Evolutionary conservation across 1,140 invertebrate species (phyloP).

Genomic region (Aradophagus sp.): DNA sequence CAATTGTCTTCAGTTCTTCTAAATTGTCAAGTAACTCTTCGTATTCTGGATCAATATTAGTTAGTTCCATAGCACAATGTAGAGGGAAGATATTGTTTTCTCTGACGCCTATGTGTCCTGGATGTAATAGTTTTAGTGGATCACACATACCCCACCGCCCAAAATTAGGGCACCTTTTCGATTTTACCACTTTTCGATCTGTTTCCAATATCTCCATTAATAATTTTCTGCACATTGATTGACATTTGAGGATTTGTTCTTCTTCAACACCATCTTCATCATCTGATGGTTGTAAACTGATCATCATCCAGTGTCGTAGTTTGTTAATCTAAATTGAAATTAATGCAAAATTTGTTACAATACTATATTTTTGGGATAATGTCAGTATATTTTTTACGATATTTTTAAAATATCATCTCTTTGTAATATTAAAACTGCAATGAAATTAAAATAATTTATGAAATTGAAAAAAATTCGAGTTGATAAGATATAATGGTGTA

Average conservation of each 20-base stretch:
- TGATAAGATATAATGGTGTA: too few relatives aligned
- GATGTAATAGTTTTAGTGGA: constrained; percentile 52
- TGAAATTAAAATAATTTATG: too few relatives aligned
- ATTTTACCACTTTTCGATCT: constrained; percentile 25
- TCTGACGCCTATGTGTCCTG: constrained; percentile 61
- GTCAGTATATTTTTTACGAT: too few relatives aligned
- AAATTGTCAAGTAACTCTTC: background rate
- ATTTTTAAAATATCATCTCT: too few relatives aligned
- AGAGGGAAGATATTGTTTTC: constrained; percentile 76
- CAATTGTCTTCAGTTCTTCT: too few relatives aligned
- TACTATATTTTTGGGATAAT: too few relatives aligned
- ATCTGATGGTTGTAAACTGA: background rate
- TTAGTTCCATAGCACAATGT: constrained; percentile 74
- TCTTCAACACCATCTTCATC: constrained; percentile 27
- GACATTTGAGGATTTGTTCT: constrained; percentile 48
- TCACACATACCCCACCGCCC: constrained; percentile 60
- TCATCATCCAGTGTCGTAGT: constrained; percentile 30
- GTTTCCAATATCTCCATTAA: constrained; percentile 58
- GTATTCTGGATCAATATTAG: constrained; percentile 37
- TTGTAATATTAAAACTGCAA: too few relatives aligned
- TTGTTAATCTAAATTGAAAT: constrained; percentile 46
- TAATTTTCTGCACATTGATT: constrained; percentile 57
- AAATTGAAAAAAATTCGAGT: too few relatives aligned
- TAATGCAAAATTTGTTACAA: too few relatives aligned
- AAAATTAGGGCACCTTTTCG: constrained; percentile 38